Percentiles rank a stretch among this genome's conserved stretches.
These are phyloP conservation scores for Mustela erminea DNA, from an alignment of 2,797 vertebrate genomes.

Conservation along the genomic window DNA sequence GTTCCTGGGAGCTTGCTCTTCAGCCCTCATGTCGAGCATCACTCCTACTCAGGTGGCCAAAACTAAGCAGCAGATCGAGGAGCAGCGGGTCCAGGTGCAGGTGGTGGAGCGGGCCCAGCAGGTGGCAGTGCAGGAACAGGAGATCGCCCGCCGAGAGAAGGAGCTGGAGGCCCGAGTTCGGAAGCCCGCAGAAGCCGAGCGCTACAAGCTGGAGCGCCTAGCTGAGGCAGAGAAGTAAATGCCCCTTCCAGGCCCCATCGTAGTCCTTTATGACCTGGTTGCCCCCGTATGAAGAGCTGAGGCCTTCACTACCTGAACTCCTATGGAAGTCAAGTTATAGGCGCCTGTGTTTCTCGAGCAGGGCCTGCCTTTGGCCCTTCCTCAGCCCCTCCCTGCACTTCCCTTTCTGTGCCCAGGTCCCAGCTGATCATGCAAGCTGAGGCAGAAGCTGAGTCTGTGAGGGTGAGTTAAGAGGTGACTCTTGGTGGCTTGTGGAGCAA, in stretches of 20 bases:
- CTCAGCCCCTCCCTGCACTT: neutral
- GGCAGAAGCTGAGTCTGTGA: conserved; percentile 94
- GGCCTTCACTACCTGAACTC: neutral
- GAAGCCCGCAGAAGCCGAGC: conserved; percentile 95
- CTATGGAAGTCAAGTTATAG: neutral
- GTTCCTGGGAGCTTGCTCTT: neutral
- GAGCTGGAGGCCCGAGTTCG: conserved; percentile 94
- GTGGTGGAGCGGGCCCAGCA: conserved; percentile 96
- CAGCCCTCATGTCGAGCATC: neutral
- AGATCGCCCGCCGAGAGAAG: conserved; percentile 93
- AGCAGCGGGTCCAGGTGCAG: conserved; percentile 95
- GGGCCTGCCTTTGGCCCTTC: neutral
- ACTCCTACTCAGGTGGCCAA: conserved; percentile 92
- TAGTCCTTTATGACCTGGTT: neutral
- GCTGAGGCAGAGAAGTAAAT: conserved; percentile 93
- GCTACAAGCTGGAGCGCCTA: conserved; percentile 92
- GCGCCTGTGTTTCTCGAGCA: too few relatives aligned
- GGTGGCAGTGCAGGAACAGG: conserved; percentile 95
- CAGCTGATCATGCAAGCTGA: conserved; percentile 96
- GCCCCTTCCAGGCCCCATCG: neutral
- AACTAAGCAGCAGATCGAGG: conserved; percentile 97
- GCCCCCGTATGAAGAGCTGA: neutral
- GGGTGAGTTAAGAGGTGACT: conserved; percentile 87
- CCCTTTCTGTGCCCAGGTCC: conserved; percentile 84
- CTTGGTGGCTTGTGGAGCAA: too few relatives aligned